Evolutionary conservation across 2,113 vertebrate species (phyloP), one percentile per base, ranked within the genome.

Genomic region (Phainopepla nitens): DNA sequence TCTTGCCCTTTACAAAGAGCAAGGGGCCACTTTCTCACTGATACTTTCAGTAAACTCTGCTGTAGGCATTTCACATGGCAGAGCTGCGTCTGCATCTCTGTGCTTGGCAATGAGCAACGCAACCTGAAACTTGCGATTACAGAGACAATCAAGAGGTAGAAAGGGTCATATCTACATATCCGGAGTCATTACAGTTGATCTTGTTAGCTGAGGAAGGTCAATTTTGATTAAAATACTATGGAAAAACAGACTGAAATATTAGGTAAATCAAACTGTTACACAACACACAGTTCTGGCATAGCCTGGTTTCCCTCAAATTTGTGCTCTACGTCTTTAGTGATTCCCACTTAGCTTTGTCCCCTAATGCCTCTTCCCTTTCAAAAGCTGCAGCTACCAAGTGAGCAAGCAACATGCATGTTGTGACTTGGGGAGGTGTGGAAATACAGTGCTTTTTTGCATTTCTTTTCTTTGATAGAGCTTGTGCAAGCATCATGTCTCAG

Each of bases 381-480:
- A 73, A 70, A 87, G 42, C 17, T 54, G 8, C 15, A 13, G 10
- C 18, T 53, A 10, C 21, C 12, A 28, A 56, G 23, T 44, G 31
- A 11, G 28, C 0, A 1, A 47, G 13, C 1, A 7, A 47, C 9
- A 36, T 0, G 0, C 0, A 1, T 7, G 5, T 41, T 41, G 25
- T 3, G 7, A 44, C 24, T 50, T 13, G 17, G 47, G 19, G 13
- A 76, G n/a, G 27, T 31, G 4, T 49, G 41, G 81, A 82, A 79
- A 58, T 61, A 50, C 1, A 64, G 39, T 7, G 3, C 2, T 66
- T 42, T 87, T 61, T 53, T 58, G 7, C 10, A 16, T 68, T 82
- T 70, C 1, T 9, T 73, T 65, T n/a, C 24, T 20, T 65, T 78
- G 66, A 73, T 53, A 45, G 80, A 81, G 2, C 17, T 53, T 53